These are phyloP conservation scores for Hybognathus amarus DNA, from an alignment of 2,797 vertebrate genomes.

Conservation along the genomic window DNA sequence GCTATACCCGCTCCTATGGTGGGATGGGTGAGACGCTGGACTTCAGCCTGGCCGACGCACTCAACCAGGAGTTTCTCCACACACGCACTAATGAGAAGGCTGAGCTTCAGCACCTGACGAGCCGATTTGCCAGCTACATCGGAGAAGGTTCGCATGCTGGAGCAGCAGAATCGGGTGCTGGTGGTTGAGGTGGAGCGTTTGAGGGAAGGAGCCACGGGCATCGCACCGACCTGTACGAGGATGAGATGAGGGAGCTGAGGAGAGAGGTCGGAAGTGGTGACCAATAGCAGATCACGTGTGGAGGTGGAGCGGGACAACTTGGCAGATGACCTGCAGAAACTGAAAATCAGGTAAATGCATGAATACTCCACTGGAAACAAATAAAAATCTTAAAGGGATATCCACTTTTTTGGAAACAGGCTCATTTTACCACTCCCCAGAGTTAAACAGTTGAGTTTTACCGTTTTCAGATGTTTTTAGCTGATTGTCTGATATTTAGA, in stretches of 20 bases:
- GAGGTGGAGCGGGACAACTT: constrained; percentile 93
- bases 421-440: no score
- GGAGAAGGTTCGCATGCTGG: constrained; percentile 88
- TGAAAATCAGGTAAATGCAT: constrained; percentile 86
- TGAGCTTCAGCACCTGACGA: constrained; percentile 92
- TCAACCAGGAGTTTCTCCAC: constrained; percentile 96
- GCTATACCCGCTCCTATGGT: constrained; percentile 72
- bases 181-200: constrained; percentile 88
- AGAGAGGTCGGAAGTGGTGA: constrained; percentile 89
- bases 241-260: constrained; percentile 90
- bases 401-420: no score
- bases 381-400: no score
- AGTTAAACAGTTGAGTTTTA: no score
- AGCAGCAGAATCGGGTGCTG: constrained; percentile 88
- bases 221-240: constrained; percentile 91
- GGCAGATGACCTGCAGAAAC: constrained; percentile 87
- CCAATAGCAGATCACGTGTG: constrained; percentile 86
- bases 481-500: no score
- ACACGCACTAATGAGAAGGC: constrained; percentile 95
- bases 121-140: constrained; percentile 87
- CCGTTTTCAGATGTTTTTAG: no score
- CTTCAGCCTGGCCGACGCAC: constrained; percentile 90
- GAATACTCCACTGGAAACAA: neutral
- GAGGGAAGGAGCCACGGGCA: constrained; percentile 86
- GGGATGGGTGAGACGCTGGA: constrained; percentile 88